phyloP scores from a whole-genome alignment of 1,140 invertebrate species.

The Triops cancriformis region DNA sequence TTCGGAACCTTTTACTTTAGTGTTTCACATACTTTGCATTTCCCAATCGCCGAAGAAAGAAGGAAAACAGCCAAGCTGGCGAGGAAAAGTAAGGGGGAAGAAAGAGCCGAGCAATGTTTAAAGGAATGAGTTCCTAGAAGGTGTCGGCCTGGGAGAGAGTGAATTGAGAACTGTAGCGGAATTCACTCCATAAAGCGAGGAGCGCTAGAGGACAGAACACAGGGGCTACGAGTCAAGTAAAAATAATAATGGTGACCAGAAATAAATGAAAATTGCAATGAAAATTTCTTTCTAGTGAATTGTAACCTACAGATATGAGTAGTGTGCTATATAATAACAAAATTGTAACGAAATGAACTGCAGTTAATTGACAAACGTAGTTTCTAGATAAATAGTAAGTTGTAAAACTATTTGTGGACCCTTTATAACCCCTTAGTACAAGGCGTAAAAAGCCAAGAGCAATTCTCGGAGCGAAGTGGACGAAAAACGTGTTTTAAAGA shows the following conservation, averaged over 20 bases:
- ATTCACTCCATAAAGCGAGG: not conserved
- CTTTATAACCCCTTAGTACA: too few species aligned
- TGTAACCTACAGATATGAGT: too few species aligned
- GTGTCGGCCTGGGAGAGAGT: not conserved
- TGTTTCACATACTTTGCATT: not conserved
- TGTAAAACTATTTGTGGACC: too few species aligned
- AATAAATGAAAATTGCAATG: not conserved
- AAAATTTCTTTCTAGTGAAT: too few species aligned
- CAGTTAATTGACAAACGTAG: too few species aligned
- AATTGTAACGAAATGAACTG: too few species aligned
- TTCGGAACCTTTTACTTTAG: not conserved
- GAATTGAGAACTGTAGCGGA: not conserved
- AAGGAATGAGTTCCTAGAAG: not conserved
- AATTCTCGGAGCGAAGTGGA: too few species aligned
- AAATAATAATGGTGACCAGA: not conserved
- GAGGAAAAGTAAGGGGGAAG: not conserved
- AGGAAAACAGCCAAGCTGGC: not conserved
- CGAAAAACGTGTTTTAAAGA: too few species aligned
- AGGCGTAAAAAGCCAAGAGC: too few species aligned
- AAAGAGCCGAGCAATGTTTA: not conserved
- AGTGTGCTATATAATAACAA: too few species aligned
- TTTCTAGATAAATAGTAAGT: too few species aligned
- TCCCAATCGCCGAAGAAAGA: not conserved
- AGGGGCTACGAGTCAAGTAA: constrained; percentile 18
- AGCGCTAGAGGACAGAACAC: not conserved